Conservation (phyloP, 2,797 vertebrate genomes). For the Meda fulgida region DNA sequence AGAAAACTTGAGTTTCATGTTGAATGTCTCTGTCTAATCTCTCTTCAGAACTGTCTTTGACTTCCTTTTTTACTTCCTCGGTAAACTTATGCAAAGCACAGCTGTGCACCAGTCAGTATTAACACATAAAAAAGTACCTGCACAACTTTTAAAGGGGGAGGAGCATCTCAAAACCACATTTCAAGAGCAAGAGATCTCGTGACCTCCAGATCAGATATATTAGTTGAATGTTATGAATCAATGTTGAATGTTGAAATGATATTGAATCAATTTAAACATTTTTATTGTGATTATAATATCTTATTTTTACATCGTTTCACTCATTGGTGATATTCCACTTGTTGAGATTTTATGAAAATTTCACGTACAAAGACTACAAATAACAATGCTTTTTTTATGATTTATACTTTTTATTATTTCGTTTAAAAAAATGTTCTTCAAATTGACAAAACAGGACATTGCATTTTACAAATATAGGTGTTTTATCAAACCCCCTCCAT, state of each 20-base stretch:
- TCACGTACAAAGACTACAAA: neutral
- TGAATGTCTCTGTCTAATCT: neutral
- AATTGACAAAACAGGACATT: neutral
- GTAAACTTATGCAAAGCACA: neutral
- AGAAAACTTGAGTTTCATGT: neutral
- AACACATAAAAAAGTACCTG: neutral
- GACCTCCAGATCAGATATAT: neutral
- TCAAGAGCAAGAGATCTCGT: neutral
- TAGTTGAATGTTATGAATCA: too few species aligned
- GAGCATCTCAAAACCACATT: neutral
- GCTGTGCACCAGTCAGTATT: neutral
- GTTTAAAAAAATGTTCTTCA: neutral
- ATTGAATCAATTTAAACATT: neutral
- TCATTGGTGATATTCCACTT: neutral
- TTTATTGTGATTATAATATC: neutral
- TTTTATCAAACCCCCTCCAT: neutral
- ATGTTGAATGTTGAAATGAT: too few species aligned
- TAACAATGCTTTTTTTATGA: neutral
- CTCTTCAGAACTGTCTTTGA: neutral
- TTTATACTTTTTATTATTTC: neutral
- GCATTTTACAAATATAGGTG: neutral
- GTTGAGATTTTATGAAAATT: neutral
- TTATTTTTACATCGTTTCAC: neutral
- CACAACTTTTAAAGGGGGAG: neutral
- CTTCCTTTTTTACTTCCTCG: slow-evolving; percentile 13